Base-by-base conservation (phyloP, 2,113 vertebrate genomes). In the Vombatus ursinus region DNA sequence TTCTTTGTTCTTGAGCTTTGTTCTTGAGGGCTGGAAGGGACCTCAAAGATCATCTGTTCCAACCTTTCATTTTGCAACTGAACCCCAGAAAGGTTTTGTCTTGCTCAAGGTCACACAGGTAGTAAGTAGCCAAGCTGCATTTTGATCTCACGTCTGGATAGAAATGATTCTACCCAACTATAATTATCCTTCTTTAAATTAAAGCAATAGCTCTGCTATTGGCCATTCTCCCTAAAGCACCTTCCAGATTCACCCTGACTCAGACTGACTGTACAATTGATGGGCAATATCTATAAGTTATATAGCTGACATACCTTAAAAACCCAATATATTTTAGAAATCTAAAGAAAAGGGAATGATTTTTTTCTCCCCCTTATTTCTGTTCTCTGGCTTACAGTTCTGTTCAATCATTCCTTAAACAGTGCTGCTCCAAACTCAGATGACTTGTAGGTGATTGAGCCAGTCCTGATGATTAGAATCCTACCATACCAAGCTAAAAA, bases 391-490 rank as follows among this genome's bases (percentile, higher is more conserved):
- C 12, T 53, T 26, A 61, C 0, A 53, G 14, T 95, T 92, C 23
- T 94, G 96, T 96, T 68, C 48, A 94, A 91, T 25, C 93, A 94
- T 54, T 50, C 89, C 91, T 92, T 96, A 95, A 91, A 96, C 94
- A 95, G 91, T 44, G 50, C 7, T 53, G 8, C 37, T 95, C 68
- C 52, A 51, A 94, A 92, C 54, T 14, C 50, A 77, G 10, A 14
- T 14, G 26, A 77, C 90, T n/a, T 89, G 53, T 31, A 90, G 90
- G 22, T 91, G 26, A 19, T 22, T 92, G 48, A 52, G 92, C 77
- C 91, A 94, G 51, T 49, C 14, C 89, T 93, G 68, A 49, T 92
- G 50, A 92, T n/a, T 26, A 96, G 53, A 93, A 19, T 28, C 22
- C 97, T 68, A 31, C 28, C 53, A 52, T 90, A 52, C 5, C 90